Evolutionary conservation across 2,888 invertebrate species (phyloP).

Genomic region (Zhengitettix transpicula): DNA sequence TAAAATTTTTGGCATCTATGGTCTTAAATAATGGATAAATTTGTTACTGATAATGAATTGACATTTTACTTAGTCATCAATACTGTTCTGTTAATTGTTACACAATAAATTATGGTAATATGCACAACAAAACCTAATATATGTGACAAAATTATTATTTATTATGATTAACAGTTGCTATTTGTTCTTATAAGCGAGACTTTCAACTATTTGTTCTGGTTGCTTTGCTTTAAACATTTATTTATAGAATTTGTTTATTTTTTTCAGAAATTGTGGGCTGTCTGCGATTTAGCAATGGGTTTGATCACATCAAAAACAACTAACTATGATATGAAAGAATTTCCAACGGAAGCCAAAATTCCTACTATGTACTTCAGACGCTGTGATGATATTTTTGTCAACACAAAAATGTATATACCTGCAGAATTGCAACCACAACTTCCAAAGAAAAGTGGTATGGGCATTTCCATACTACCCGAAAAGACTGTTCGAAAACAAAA

Average conservation of each 20-base stretch:
- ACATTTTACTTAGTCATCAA: too few species aligned
- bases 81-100: too few species aligned
- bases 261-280: constrained; percentile 82
- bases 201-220: too few species aligned
- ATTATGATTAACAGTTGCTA: too few species aligned
- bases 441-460: constrained; percentile 23
- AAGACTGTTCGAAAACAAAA: constrained; percentile 26
- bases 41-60: too few species aligned
- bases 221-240: too few species aligned
- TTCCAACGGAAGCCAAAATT: constrained; percentile 69
- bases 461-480: constrained; percentile 26
- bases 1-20: too few species aligned
- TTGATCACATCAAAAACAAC: constrained; percentile 74
- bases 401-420: constrained; percentile 63
- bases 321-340: constrained; percentile 79
- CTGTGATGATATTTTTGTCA: constrained; percentile 45
- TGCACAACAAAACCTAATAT: too few species aligned
- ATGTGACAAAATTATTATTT: too few species aligned
- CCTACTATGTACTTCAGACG: constrained; percentile 82
- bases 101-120: too few species aligned
- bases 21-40: too few species aligned
- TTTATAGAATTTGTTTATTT: not conserved
- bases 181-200: too few species aligned
- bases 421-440: constrained; percentile 47
- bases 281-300: constrained; percentile 87